Base-by-base conservation (phyloP, 2,888 invertebrate species). In the Drosophila infuscata region DNA sequence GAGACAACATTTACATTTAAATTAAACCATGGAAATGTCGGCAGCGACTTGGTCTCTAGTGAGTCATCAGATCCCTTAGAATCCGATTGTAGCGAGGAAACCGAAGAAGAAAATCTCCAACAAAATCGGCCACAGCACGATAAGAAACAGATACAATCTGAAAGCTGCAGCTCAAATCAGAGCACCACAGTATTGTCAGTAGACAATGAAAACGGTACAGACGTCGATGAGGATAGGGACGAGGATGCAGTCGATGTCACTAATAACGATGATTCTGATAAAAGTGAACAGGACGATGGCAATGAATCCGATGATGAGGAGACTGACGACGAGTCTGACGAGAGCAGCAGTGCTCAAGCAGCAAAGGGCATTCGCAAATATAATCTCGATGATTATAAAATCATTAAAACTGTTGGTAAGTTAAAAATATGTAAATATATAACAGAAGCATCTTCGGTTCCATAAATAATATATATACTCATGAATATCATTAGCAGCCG, bases 361-460 rank as follows among this genome's bases (percentile, higher is more conserved):
- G 89, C 89, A 72, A 93, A 92, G 81, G 91, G 90, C 73, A 88
- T 90, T 35, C 91, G 95, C 81, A 95, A 95, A 88, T 95, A 95
- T 89, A 95, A 95, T 90, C 93, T 97, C 83, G 97, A 97, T 80
- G 97, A 97, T 92, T 95, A 97, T 89, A 96, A 97, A 93, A 97
- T 97, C 87, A 95, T 97, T 84, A 97, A 97, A 94, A 97, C 97
- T 70, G 97, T 97, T 75, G 97, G 97, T 97, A 92, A 96, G 96
- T 94, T 11, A 3, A n/a, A 11, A 35, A 20, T 46, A 20, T 8
- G 15, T 46, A 46, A 46, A 15, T 46, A 25, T 25, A 25, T 3
- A 7, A 46, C 12, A 15, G 12, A 7, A 15, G 7, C 46, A 25
- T 15, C 20, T 25, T 25, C 46, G 11, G 25, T 12, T 7, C 12